These are phyloP conservation scores for Shargacucullia verbasci DNA, from an alignment of 2,888 invertebrate species.

Conservation along the genomic window DNA sequence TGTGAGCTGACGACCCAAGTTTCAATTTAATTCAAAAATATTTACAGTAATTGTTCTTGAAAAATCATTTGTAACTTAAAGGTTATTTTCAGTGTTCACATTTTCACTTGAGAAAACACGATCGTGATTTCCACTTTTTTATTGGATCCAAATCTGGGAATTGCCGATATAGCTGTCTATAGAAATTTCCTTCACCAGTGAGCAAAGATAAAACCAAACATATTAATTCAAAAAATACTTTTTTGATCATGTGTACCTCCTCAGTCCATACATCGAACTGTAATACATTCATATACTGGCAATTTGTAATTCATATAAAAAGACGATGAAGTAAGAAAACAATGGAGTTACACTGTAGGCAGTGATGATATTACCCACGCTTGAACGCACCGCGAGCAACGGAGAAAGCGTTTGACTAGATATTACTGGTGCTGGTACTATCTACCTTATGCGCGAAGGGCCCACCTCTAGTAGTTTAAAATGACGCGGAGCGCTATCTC, in stretches of 20 bases:
- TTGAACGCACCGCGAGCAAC: slow-evolving; percentile 69
- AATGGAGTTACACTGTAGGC: slow-evolving; percentile 69
- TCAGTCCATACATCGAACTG: slow-evolving; percentile 11
- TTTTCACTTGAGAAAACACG: slow-evolving; percentile 17
- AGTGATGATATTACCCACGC: slow-evolving; percentile 73
- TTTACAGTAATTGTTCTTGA: too few relatives aligned
- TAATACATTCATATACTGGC: slow-evolving; percentile 27
- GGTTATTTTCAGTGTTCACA: too few relatives aligned
- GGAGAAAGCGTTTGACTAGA: slow-evolving; percentile 71
- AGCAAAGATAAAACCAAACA: neutral
- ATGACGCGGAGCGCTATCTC: too few relatives aligned
- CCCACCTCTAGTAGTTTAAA: neutral
- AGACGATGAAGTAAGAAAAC: slow-evolving; percentile 66
- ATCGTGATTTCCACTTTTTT: slow-evolving; percentile 5
- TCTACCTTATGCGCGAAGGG: slow-evolving; percentile 32
- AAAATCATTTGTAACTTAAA: too few relatives aligned
- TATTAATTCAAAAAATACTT: too few relatives aligned
- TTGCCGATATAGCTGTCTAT: slow-evolving; percentile 1
- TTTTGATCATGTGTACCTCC: slow-evolving; percentile 1
- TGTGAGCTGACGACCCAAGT: too few relatives aligned
- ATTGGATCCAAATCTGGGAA: slow-evolving; percentile 1
- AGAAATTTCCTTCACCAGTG: too few relatives aligned
- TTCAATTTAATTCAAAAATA: too few relatives aligned
- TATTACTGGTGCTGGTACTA: slow-evolving; percentile 34
- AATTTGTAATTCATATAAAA: slow-evolving; percentile 60